Base-by-base conservation (phyloP, 2,888 invertebrate genomes). In the Euplagia quadripunctaria region DNA sequence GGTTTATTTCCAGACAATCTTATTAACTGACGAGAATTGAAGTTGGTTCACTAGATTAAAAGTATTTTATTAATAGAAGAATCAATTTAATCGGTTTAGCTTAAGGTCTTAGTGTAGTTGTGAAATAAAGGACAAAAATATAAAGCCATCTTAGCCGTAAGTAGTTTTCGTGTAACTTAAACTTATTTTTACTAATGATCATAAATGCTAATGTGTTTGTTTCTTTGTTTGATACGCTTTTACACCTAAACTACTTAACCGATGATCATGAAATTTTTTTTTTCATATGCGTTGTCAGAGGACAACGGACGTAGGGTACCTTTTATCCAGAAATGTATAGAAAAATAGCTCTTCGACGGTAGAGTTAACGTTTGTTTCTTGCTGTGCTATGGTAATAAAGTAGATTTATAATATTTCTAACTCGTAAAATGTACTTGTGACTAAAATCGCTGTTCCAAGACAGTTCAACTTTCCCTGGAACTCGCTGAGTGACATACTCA, bases 21-120 rank as follows among this genome's bases (percentile, higher is more conserved):
- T 72, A 73, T 78, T 76, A 70, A 67, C 68, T 69, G 52, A 70
- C 74, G 67, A 78, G 55, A 73, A 71, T 76, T 76, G 79, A 77
- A 82, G 14, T 82, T 80, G 76, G 76, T 74, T 82, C 68, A 52
- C 49, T 52, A 78, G 84, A 82, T 82, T 74, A 71, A 75, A 73
- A 75, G 74, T 81, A 81, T 61, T 82, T 72, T 69, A 78, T 71
- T 46, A 55, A 68, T 69, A 65, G 67, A 72, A 74, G 70, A 72
- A 31, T 31, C 31, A 81, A 73, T 49, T 78, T 46, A 70, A 79
- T 71, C 16, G 52, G 68, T 61, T 64, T 71, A 65, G 9, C 16
- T 71, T 9, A 42, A n/a, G 66, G 51, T 31, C 11, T 70, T 68
- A 61, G 31, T 11, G 17, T 61, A 20, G 64, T 12, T 16, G 31